These are phyloP conservation scores for Tokudaia tokunoshimensis DNA, from an alignment of 2,797 vertebrate species.

Conservation along the genomic window DNA sequence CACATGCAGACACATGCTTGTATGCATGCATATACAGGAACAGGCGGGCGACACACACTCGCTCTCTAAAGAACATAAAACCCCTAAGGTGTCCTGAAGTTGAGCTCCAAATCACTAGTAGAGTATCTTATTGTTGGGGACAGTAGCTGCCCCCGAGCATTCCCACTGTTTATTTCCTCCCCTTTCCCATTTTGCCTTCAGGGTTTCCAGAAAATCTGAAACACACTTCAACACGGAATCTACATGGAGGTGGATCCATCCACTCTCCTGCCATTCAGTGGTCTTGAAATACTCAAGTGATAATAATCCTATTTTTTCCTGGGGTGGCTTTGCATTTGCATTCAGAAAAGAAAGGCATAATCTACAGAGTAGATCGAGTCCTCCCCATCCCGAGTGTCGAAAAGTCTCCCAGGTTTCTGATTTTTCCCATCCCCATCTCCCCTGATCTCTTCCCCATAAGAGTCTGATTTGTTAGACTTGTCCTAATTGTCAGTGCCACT, in stretches of 20 bases:
- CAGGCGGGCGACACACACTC: rapidly evolving
- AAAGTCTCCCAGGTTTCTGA: constrained; percentile 39
- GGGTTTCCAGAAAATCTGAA: constrained; percentile 65
- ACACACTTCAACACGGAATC: neutral
- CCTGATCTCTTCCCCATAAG: neutral
- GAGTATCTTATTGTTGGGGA: neutral
- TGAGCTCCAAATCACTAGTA: constrained; percentile 14
- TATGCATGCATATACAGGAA: neutral
- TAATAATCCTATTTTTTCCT: constrained; percentile 40
- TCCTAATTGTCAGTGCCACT: constrained; percentile 5
- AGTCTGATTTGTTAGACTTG: constrained; percentile 50
- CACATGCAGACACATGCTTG: neutral
- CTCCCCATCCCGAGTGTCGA: neutral
- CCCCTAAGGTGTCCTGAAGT: constrained; percentile 32
- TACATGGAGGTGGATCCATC: neutral
- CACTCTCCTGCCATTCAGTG: neutral
- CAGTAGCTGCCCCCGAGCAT: neutral
- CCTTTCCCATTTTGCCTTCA: neutral
- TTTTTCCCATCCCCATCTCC: constrained; percentile 6
- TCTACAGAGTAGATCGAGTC: neutral
- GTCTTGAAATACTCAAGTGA: neutral
- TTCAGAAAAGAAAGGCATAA: constrained; percentile 34
- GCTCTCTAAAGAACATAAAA: constrained; percentile 37
- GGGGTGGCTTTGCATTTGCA: constrained; percentile 17
- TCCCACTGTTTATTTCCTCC: constrained; percentile 15